Evolutionary conservation across 2,113 vertebrate genomes (phyloP).

Genomic region (Scalopus aquaticus): DNA sequence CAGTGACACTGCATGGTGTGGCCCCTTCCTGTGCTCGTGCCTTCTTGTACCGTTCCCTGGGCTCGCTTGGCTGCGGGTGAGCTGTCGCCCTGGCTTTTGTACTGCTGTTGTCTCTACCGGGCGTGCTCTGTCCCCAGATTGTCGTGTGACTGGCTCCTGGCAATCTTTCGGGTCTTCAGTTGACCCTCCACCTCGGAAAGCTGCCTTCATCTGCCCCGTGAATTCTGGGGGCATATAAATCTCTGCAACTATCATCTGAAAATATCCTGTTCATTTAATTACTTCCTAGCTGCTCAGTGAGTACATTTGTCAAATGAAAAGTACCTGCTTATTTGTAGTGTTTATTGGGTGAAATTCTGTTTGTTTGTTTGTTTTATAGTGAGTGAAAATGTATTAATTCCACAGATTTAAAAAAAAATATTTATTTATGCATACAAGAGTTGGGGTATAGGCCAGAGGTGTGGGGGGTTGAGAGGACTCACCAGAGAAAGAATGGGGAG

Average conservation of each 20-base stretch:
- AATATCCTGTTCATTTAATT: not conserved
- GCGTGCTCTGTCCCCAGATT: not conserved
- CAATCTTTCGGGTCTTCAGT: not conserved
- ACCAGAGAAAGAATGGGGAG: too few relatives aligned
- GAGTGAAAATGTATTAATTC: not conserved
- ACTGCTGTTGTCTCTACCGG: not conserved
- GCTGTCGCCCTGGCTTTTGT: not conserved
- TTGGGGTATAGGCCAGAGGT: too few relatives aligned
- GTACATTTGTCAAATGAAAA: not conserved
- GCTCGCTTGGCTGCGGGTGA: not conserved
- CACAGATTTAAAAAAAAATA: too few relatives aligned
- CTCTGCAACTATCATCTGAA: not conserved
- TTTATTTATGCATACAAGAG: too few relatives aligned
- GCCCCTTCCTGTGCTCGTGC: not conserved
- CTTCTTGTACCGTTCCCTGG: not conserved
- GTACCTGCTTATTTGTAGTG: not conserved
- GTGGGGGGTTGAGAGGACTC: too few relatives aligned
- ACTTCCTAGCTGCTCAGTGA: not conserved
- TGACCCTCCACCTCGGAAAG: not conserved
- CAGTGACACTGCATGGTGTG: not conserved
- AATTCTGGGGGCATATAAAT: not conserved
- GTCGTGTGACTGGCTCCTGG: not conserved
- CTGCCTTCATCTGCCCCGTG: not conserved
- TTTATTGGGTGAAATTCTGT: slow-evolving; percentile 30
- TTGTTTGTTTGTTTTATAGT: not conserved